phyloP scores from a whole-genome alignment of 1,140 invertebrate genomes.

The Drosophila sturtevanti region DNA sequence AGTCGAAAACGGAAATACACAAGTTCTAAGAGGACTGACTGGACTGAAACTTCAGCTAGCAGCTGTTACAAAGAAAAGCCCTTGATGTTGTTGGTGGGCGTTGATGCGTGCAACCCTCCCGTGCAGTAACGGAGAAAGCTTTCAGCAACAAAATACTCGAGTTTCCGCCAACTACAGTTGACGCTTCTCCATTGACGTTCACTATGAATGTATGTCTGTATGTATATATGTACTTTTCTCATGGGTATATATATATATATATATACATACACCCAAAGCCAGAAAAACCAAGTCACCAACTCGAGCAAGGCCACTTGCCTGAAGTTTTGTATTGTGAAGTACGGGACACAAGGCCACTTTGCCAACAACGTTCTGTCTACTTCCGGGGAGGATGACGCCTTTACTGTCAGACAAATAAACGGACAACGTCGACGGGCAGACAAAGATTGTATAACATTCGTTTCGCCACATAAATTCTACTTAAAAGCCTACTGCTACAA shows the following conservation, averaged over 20 bases:
- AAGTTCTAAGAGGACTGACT: conserved; percentile 66
- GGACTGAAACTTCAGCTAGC: conserved; percentile 62
- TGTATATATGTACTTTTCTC: too few relatives aligned
- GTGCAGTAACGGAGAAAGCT: conserved; percentile 62
- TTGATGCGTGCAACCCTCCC: conserved; percentile 82
- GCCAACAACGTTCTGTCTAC: conserved; percentile 80
- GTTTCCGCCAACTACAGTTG: conserved; percentile 63
- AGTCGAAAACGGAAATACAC: conserved; percentile 70
- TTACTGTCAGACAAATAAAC: conserved; percentile 78
- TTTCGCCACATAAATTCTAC: conserved; percentile 82
- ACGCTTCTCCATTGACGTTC: conserved; percentile 7
- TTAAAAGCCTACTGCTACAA: conserved; percentile 78
- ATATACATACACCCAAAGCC: background rate
- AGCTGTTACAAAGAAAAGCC: conserved; percentile 65
- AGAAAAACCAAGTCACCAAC: conserved; percentile 34
- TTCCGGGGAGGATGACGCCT: conserved; percentile 78
- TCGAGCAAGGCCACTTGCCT: conserved; percentile 75
- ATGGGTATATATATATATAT: background rate
- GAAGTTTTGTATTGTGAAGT: conserved; percentile 34
- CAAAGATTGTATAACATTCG: conserved; percentile 77
- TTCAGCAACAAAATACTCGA: conserved; percentile 78
- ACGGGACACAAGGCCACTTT: conserved; percentile 76
- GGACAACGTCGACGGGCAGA: conserved; percentile 51
- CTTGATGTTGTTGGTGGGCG: conserved; percentile 78
- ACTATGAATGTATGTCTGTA: background rate